Evolutionary conservation across 2,113 vertebrate species (phyloP), one percentile per base, ranked within the genome.

Genomic region (Scophthalmus maximus): DNA sequence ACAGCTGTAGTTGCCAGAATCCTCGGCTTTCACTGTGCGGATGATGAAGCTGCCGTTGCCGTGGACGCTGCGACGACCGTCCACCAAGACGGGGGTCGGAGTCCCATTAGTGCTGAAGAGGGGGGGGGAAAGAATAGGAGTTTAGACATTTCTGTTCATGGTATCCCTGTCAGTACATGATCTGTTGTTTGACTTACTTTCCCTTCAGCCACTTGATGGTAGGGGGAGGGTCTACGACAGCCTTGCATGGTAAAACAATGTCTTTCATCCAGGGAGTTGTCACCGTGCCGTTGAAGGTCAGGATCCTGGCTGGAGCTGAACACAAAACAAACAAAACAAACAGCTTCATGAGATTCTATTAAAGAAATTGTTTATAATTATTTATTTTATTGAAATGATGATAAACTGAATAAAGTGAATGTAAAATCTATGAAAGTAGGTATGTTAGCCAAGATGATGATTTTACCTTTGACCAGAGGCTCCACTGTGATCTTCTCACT

Each of bases 261-360:
- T 99, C 97, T 60, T 96, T 98, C 97, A 99, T 99, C 98, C 98
- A 99, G 0, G 98, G 98, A 0, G 98, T 99, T 2, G 97, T 99
- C 51, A 99, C 97, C 0, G 97, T 98, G 15, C 98, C 96, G 0
- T 97, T 98, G 90, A 99, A 99, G 1, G 98, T 98, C 63, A 99
- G 88, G 75, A 99, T 97, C 57, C 96, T 92, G 49, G 98, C 97
- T 2, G 97, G 97, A 85, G 97, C 98, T 99, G 76, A 69, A n/a
- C 29, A 82, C 32, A 82, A 51, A 12, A 4, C 30, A 32, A 32
- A 32, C 4, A 32, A 32, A 32, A 32, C 4, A 32, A 32, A 32
- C 4, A 32, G 30, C n/a, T n/a, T 23, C 8, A 9, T 49, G 46
- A 49, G 11, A 22, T 46, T 46, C 17, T n/a, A 49, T n/a, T 49